phyloP scores from a whole-genome alignment of 2,113 vertebrate species.

The Lethenteron reissneri region DNA sequence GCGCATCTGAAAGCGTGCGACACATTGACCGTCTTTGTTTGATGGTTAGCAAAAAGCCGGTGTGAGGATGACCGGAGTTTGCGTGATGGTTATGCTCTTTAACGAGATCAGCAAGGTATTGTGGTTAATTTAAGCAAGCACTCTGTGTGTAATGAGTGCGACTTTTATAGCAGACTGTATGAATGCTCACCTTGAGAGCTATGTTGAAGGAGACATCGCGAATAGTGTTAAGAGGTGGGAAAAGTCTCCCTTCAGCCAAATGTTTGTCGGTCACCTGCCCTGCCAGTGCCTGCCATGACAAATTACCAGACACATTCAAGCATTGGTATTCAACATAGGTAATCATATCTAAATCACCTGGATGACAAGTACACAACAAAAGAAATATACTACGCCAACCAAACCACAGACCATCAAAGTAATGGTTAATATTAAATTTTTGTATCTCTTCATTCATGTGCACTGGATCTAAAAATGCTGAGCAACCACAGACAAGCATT shows the following conservation, averaged over 20 bases:
- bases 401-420: too few species aligned
- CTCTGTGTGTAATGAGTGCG: not conserved
- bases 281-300: conserved; percentile 41
- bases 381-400: too few species aligned
- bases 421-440: too few species aligned
- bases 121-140: not conserved
- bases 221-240: conserved; percentile 60
- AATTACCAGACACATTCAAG: not conserved
- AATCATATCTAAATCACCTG: too few species aligned
- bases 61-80: not conserved
- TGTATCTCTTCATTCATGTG: too few species aligned
- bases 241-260: conserved; percentile 60
- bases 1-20: not conserved
- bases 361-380: too few species aligned
- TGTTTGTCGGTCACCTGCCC: conserved; percentile 53
- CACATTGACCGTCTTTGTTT: not conserved
- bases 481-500: too few species aligned
- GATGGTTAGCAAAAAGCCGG: not conserved
- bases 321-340: too few species aligned
- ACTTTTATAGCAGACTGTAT: not conserved
- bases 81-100: not conserved
- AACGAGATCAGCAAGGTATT: not conserved
- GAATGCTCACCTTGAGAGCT: conserved; percentile 45
- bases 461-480: too few species aligned
- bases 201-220: conserved; percentile 52